Percentiles rank a stretch among this genome's conserved stretches.
Conservation (phyloP, 2,113 vertebrate species). For the Hipposideros armiger region DNA sequence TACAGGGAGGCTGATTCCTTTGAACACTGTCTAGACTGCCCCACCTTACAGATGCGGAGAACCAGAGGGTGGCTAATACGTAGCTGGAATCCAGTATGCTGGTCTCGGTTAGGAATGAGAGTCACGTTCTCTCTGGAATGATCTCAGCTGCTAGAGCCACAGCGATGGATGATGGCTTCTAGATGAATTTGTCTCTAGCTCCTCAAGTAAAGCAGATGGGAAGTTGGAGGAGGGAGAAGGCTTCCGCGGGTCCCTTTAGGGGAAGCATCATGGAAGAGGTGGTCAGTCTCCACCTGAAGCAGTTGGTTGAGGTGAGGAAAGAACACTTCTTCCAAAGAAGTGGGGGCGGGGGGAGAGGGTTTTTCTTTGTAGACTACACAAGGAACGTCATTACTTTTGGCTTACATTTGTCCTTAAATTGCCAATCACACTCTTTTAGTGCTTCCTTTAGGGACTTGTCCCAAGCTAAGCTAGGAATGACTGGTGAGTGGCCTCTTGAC, state of each 20-base stretch:
- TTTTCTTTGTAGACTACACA: background rate
- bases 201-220: background rate
- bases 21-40: background rate
- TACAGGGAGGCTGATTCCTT: background rate
- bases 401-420: background rate
- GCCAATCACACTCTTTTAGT: background rate
- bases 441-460: background rate
- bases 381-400: background rate
- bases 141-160: background rate
- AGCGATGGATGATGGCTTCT: background rate
- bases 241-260: background rate
- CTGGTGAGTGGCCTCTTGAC: background rate
- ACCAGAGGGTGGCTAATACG: background rate
- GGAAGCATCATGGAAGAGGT: background rate
- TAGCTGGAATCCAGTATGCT: slow-evolving; percentile 4
- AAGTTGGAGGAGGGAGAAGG: background rate
- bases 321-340: background rate
- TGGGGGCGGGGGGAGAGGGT: background rate
- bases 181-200: slow-evolving; percentile 11
- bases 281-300: background rate
- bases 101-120: slow-evolving; percentile 32
- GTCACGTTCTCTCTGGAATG: background rate
- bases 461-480: background rate
- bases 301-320: background rate
- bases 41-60: background rate